Conservation (phyloP, 1,140 invertebrate species). For the Pseudomyrmex pallidus region DNA sequence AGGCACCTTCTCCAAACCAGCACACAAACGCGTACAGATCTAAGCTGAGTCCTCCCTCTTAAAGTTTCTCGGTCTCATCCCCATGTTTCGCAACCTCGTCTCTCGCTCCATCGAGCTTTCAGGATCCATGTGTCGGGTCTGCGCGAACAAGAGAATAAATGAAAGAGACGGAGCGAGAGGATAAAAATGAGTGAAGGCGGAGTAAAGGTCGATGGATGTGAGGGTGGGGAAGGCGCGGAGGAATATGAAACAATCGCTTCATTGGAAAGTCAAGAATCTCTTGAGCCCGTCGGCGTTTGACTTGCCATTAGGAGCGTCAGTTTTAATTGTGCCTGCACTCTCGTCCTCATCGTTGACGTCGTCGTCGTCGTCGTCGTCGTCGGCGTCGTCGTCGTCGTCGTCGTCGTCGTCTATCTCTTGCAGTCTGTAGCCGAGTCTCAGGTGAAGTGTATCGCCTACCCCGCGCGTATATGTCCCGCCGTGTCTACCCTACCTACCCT, state of each 20-base stretch:
- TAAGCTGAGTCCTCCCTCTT: constrained; percentile 69
- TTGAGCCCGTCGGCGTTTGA: constrained; percentile 85
- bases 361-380: constrained; percentile 69
- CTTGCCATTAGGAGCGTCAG: constrained; percentile 86
- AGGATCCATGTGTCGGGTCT: constrained; percentile 72
- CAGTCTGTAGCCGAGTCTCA: constrained; percentile 82
- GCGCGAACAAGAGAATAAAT: constrained; percentile 67
- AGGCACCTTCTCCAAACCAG: constrained; percentile 40
- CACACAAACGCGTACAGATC: constrained; percentile 62
- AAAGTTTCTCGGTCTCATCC: constrained; percentile 66
- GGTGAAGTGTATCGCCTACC: constrained; percentile 84
- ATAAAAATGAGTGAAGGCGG: constrained; percentile 56
- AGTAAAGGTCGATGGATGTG: constrained; percentile 62
- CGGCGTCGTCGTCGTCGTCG: constrained; percentile 58
- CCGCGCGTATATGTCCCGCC: constrained; percentile 78
- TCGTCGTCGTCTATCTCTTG: constrained; percentile 80
- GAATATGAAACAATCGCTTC: constrained; percentile 86
- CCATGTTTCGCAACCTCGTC: constrained; percentile 47
- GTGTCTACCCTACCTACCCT: constrained; percentile 76
- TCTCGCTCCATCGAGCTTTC: constrained; percentile 68
- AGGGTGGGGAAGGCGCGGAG: constrained; percentile 76
- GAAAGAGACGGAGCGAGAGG: constrained; percentile 56
- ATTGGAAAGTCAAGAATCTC: constrained; percentile 86
- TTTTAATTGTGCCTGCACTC: constrained; percentile 85
- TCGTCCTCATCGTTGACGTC: constrained; percentile 74